Base-by-base conservation (phyloP, 2,888 invertebrate species). In the Drosophila heteroneura region DNA sequence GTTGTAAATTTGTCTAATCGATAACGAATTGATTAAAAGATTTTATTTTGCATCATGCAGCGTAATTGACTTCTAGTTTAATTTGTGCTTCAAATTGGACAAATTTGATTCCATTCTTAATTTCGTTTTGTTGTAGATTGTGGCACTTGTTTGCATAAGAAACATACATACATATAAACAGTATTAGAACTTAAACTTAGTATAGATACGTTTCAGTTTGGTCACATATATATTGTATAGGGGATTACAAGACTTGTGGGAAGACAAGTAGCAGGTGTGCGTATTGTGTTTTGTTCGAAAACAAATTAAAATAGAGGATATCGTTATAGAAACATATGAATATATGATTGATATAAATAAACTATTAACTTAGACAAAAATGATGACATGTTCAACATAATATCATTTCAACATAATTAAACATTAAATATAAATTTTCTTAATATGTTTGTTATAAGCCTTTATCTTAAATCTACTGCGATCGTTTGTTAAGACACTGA, bases 341-440 rank as follows among this genome's bases (percentile, higher is more conserved):
- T 37, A 49, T 44, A 51, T n/a, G 26, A 52, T 26, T n/a, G 37
- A 32, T 41, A 37, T 59, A 41, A 28, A 51, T 59, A 63, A 54
- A 47, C 37, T 63, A 53, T 64, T 1, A 59, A 68, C 78, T 74
- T 67, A 77, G 68, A 70, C 61, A 56, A 71, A 76, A 86, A 85
- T 87, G 85, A 88, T 70, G 76, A 80, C 75, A 86, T 87, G 87
- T 85, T 88, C 87, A 88, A 88, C 86, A 87, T 88, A 88, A 87
- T 85, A 86, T 83, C 86, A 86, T 86, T 83, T 67, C 63, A 82
- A 84, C 74, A 68, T 78, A 82, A 76, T 60, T 65, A 74, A 84
- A 76, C 72, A 86, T 74, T 76, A 83, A 85, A 81, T 59, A 70
- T 44, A 53, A 57, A 64, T 47, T n/a, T 53, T 53, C 62, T 49